A percentile compares a stretch with the other conserved stretches of the same genome.
Evolutionary conservation across 2,888 invertebrate genomes (phyloP).

Genomic region (Timandra comae): DNA sequence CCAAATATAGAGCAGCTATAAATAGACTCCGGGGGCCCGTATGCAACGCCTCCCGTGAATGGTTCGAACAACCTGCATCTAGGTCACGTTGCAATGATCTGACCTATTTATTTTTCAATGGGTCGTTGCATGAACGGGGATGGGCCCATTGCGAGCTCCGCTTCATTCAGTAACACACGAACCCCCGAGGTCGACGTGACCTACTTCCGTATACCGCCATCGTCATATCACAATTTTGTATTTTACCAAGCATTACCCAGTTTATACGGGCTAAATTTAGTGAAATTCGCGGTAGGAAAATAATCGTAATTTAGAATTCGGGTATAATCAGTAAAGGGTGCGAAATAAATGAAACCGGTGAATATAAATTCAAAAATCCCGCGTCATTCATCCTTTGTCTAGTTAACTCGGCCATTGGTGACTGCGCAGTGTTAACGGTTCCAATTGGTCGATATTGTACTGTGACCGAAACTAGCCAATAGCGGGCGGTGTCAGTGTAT

Average conservation of each 20-base stretch:
- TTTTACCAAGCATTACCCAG: neutral
- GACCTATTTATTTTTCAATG: slow-evolving; percentile 76
- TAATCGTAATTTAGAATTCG: too few relatives aligned
- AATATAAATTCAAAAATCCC: slow-evolving; percentile 44
- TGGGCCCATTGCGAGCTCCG: slow-evolving; percentile 56
- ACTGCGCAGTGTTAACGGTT: slow-evolving; percentile 24
- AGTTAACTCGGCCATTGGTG: slow-evolving; percentile 42
- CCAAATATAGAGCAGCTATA: slow-evolving; percentile 72
- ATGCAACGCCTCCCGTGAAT: slow-evolving; percentile 54
- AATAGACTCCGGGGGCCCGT: slow-evolving; percentile 56
- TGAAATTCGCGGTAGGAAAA: neutral
- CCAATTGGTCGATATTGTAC: slow-evolving; percentile 43
- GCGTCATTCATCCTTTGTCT: slow-evolving; percentile 31
- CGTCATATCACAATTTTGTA: slow-evolving; percentile 5
- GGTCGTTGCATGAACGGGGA: slow-evolving; percentile 67
- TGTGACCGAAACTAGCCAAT: slow-evolving; percentile 39
- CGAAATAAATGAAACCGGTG: slow-evolving; percentile 26
- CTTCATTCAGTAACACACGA: slow-evolving; percentile 70
- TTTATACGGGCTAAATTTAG: neutral
- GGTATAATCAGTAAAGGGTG: slow-evolving; percentile 9
- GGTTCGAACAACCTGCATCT: slow-evolving; percentile 53
- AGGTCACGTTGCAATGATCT: slow-evolving; percentile 70
- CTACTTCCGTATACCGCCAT: slow-evolving; percentile 43
- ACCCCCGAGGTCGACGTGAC: slow-evolving; percentile 62
- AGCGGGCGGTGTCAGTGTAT: slow-evolving; percentile 23